phyloP scores from a whole-genome alignment of 2,113 vertebrate species.

The Pelobates fuscus region DNA sequence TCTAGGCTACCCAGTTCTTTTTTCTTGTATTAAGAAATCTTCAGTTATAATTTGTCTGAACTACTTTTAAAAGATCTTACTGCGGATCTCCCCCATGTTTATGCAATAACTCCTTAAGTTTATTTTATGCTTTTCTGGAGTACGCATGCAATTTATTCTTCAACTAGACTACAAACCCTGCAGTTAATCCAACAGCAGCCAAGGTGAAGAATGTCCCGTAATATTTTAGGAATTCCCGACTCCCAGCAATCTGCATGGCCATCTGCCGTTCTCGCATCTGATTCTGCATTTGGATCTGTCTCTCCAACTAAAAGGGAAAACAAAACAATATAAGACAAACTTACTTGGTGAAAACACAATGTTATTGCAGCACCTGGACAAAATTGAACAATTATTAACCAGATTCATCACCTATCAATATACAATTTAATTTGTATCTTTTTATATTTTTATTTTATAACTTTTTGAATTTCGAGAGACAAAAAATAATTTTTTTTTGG shows the following conservation, averaged over 20 bases:
- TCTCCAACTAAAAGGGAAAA: conserved; percentile 75
- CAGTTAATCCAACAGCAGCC: conserved; percentile 68
- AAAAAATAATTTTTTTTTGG: too few species aligned
- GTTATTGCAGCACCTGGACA: conserved; percentile 7
- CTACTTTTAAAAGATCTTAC: too few species aligned
- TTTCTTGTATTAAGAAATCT: too few species aligned
- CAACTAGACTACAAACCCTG: conserved; percentile 66
- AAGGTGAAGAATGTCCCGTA: conserved; percentile 77
- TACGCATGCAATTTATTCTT: background rate
- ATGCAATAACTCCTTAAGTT: background rate
- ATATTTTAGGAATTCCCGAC: conserved; percentile 85
- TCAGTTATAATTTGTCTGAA: too few species aligned
- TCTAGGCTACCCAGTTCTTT: too few species aligned
- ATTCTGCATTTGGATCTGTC: conserved; percentile 85
- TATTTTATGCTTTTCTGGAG: too few species aligned
- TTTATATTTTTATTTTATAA: background rate
- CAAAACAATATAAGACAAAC: conserved; percentile 51
- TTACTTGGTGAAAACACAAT: conserved; percentile 19
- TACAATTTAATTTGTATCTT: background rate
- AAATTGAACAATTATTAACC: background rate
- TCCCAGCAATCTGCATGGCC: conserved; percentile 88
- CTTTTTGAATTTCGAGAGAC: background rate
- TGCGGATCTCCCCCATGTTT: background rate
- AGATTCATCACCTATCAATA: conserved; percentile 22
- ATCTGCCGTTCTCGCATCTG: conserved; percentile 87